A percentile compares a stretch with the other conserved stretches of the same genome.
Evolutionary conservation across 2,797 vertebrate genomes (phyloP).

Genomic region (Cyprinodon diabolis): DNA sequence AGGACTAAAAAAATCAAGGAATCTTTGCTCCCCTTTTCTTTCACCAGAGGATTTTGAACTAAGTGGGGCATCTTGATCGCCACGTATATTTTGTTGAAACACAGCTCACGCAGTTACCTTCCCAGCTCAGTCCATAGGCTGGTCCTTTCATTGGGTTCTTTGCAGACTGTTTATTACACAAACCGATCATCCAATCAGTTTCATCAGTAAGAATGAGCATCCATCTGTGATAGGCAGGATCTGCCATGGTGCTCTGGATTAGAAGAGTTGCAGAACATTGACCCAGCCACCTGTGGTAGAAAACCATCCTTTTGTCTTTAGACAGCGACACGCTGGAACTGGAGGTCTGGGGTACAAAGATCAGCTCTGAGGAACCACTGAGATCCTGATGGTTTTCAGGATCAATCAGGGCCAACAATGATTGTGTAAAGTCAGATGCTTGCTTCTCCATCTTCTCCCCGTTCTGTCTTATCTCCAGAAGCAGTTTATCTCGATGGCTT

Average conservation of each 20-base stretch:
- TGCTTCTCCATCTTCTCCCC: slow-evolving; percentile 42
- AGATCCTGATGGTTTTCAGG: slow-evolving; percentile 51
- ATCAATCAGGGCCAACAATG: slow-evolving; percentile 60
- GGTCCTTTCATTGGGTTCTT: background rate
- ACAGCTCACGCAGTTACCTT: slow-evolving; percentile 34
- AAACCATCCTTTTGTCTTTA: slow-evolving; percentile 53
- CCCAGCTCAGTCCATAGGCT: slow-evolving; percentile 41
- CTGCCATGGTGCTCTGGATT: background rate
- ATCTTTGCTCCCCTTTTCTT: too few species aligned
- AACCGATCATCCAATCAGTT: slow-evolving; percentile 59
- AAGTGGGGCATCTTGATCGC: background rate
- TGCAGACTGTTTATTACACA: slow-evolving; percentile 38
- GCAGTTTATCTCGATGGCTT: slow-evolving; percentile 42
- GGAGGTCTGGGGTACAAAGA: slow-evolving; percentile 34
- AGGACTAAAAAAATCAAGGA: too few species aligned
- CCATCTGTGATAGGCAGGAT: slow-evolving; percentile 38
- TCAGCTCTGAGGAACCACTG: slow-evolving; percentile 11
- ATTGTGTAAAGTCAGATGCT: slow-evolving; percentile 30
- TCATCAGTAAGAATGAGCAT: slow-evolving; percentile 27
- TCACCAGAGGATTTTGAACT: accelerated
- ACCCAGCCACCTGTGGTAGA: slow-evolving; percentile 1
- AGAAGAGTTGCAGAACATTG: slow-evolving; percentile 18
- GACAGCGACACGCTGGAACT: slow-evolving; percentile 45
- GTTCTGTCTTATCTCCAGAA: slow-evolving; percentile 41
- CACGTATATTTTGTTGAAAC: background rate